Percentiles rank a stretch among this genome's conserved stretches.
Evolutionary conservation across 1,140 invertebrate genomes (phyloP).

Genomic region (Eubasilissa regina): DNA sequence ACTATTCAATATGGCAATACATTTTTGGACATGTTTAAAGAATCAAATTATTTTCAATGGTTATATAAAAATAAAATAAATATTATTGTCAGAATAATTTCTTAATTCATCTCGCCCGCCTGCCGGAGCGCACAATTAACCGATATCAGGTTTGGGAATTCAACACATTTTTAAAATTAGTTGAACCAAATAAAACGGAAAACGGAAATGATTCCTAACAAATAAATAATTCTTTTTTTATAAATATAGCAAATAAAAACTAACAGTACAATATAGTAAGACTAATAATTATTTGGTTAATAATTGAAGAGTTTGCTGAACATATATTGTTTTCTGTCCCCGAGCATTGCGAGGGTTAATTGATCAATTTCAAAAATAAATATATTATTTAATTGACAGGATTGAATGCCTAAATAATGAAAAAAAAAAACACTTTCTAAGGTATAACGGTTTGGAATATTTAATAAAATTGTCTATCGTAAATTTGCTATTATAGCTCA

Average conservation of each 20-base stretch:
- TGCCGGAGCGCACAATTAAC: neutral
- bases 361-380: neutral
- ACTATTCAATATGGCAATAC: constrained; percentile 6
- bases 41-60: neutral
- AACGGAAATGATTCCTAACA: neutral
- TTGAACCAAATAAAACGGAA: neutral
- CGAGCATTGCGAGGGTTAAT: neutral
- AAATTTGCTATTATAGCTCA: too few relatives aligned
- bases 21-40: constrained; percentile 2
- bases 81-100: neutral
- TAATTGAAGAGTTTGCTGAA: neutral
- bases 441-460: neutral
- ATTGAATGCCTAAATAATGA: neutral
- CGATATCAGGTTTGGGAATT: neutral
- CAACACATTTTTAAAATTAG: neutral
- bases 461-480: neutral
- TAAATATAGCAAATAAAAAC: too few relatives aligned
- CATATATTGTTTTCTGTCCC: too few relatives aligned
- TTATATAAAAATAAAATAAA: neutral
- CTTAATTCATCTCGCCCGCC: neutral
- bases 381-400: neutral
- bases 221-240: neutral
- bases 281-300: constrained; percentile 22
- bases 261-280: neutral
- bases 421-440: neutral